Conservation (phyloP, 2,888 invertebrate genomes). For the Scaptomyza parva region DNA sequence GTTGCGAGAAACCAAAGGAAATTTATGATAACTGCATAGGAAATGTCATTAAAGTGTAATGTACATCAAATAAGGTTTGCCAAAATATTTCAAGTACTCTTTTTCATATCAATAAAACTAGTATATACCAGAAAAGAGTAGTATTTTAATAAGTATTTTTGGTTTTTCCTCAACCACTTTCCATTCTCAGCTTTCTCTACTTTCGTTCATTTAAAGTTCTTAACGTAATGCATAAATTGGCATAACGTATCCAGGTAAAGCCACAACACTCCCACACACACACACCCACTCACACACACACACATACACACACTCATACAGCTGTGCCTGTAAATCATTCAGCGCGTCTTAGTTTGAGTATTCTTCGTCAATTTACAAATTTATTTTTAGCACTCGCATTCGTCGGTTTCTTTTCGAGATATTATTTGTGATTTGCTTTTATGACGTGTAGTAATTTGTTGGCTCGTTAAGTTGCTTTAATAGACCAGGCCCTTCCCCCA, state of each 20-base stretch:
- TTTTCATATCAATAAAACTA: too few relatives aligned
- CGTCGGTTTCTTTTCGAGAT: constrained; percentile 32
- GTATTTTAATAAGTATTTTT: too few relatives aligned
- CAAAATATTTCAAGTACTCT: neutral
- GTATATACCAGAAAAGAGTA: too few relatives aligned
- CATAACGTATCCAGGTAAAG: constrained; percentile 49
- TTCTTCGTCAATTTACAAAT: constrained; percentile 14
- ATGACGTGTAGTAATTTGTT: constrained; percentile 85
- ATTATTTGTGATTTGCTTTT: constrained; percentile 74
- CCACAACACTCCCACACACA: constrained; percentile 38
- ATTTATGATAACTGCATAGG: neutral
- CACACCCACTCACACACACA: constrained; percentile 37
- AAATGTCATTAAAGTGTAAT: neutral
- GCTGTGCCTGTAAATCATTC: too few relatives aligned
- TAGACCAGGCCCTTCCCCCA: constrained; percentile 32
- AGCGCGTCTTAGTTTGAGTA: constrained; percentile 11
- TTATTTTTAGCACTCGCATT: constrained; percentile 47
- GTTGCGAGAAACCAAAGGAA: constrained; percentile 19
- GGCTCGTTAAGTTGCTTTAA: constrained; percentile 82
- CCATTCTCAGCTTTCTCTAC: too few relatives aligned
- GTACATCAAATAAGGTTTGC: neutral
- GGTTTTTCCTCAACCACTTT: neutral
- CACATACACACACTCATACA: constrained; percentile 8
- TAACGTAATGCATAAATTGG: constrained; percentile 40
- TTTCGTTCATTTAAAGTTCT: neutral